These are phyloP conservation scores for Caenorhabditis drosophilae DNA, from an alignment of 2,888 invertebrate genomes.

Conservation along the genomic window DNA sequence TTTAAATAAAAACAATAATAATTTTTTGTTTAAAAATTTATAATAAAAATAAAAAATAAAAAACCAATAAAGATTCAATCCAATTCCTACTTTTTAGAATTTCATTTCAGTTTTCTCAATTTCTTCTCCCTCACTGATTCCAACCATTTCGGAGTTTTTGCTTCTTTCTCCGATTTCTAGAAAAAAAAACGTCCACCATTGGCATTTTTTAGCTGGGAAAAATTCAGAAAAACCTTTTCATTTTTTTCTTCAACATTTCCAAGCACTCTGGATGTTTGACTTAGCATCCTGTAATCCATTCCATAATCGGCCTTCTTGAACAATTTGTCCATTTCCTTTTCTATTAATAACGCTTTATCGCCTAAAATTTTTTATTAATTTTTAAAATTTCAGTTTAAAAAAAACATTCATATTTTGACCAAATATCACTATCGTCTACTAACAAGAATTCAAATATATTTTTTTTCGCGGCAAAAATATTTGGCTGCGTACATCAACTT, in stretches of 20 bases:
- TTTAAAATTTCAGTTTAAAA: not conserved
- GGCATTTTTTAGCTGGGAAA: too few relatives aligned
- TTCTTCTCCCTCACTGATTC: not conserved
- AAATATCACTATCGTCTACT: too few relatives aligned
- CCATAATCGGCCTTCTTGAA: constrained; percentile 51
- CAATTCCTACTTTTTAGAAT: too few relatives aligned
- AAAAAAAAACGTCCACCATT: too few relatives aligned
- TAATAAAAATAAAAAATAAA: not conserved
- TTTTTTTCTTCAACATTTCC: constrained; percentile 30
- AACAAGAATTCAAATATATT: too few relatives aligned
- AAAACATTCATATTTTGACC: not conserved
- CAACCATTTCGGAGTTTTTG: constrained; percentile 4
- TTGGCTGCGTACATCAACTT: too few relatives aligned
- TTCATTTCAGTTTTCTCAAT: too few relatives aligned
- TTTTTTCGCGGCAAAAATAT: too few relatives aligned
- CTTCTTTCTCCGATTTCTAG: too few relatives aligned
- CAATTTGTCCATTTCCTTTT: constrained; percentile 44
- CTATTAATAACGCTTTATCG: constrained; percentile 26
- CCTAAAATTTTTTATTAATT: constrained; percentile 3
- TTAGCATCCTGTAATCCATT: constrained; percentile 39
- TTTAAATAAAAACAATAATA: too few relatives aligned
- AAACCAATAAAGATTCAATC: not conserved
- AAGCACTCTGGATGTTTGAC: constrained; percentile 33
- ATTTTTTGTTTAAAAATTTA: too few relatives aligned
- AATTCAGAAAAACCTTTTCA: not conserved